Conservation (phyloP, 2,797 vertebrate genomes). For the Urophycis tenuis region DNA sequence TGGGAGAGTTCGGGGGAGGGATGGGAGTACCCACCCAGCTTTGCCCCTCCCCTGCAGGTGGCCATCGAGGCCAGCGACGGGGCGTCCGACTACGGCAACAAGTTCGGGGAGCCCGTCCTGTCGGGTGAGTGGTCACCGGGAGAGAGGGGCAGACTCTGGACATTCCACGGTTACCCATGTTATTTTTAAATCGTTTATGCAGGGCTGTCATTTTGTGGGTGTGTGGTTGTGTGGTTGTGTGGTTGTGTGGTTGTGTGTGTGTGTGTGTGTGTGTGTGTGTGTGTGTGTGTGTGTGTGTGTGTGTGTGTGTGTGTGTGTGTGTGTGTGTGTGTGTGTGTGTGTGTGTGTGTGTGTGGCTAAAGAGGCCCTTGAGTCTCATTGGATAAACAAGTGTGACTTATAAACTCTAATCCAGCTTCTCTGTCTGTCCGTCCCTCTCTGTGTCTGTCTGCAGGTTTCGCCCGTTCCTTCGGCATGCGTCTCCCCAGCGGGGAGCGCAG, state of each 20-base stretch:
- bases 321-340: no score
- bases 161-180: background rate
- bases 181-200: no score
- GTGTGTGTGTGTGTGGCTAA: no score
- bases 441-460: conserved; percentile 72
- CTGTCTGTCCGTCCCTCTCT: background rate
- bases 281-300: no score
- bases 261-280: no score
- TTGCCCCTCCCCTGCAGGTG: conserved; percentile 81
- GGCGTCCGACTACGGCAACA: conserved; percentile 93
- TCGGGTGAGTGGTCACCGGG: conserved; percentile 67
- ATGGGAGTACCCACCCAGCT: conserved; percentile 80
- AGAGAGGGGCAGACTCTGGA: no score
- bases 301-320: no score
- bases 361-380: no score
- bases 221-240: no score
- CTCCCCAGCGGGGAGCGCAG: conserved; percentile 75
- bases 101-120: conserved; percentile 88
- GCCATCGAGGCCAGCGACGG: conserved; percentile 86
- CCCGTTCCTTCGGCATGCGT: conserved; percentile 83
- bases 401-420: background rate
- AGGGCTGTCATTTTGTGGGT: no score
- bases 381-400: no score
- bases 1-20: conserved; percentile 82
- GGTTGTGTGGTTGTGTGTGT: no score